Evolutionary conservation across 2,113 vertebrate species (phyloP), one percentile per base, ranked within the genome.

Genomic region (Diadophis punctatus): DNA sequence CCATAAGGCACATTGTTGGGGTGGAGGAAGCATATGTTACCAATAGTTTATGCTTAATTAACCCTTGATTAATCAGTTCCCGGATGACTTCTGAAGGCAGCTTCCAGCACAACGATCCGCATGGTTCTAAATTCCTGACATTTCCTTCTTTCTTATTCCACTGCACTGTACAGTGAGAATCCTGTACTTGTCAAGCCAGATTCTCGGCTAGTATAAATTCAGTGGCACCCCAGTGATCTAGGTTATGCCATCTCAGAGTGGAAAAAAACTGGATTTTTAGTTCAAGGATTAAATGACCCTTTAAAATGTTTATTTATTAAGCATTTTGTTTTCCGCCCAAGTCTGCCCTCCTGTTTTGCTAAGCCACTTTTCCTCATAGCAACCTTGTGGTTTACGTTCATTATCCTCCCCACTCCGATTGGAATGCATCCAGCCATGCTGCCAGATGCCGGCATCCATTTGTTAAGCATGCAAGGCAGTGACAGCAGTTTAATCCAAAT

Each of bases 401-500:
- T 86, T 51, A 63, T 92, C 91, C 68, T 84, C 18, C 88, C 4
- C 0, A 55, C 20, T 91, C 93, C 98, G 97, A 97, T 98, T 98
- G 98, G 98, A 97, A 98, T 98, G 97, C 98, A 86, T 95, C 74
- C 90, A 74, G 87, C 90, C 86, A 86, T 95, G 95, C 92, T 53
- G 95, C 96, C 84, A 96, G 95, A 98, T 97, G 96, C 89, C 0
- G 96, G 97, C 98, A 96, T 98, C 97, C 97, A 98, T 98, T 98
- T 98, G 98, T 98, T 98, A 98, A 97, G 96, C 86, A 93, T 92
- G 74, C 88, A 96, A 96, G 97, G 97, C 93, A 94, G 95, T 98
- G 98, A 98, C 98, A 98, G 98, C 97, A 93, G 95, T 98, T 98
- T 97, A 98, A 98, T 98, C 98, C 93, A 87, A 97, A 94, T 87